phyloP scores from a whole-genome alignment of 2,113 vertebrate genomes.

The Mesembrinibis cayennensis region DNA sequence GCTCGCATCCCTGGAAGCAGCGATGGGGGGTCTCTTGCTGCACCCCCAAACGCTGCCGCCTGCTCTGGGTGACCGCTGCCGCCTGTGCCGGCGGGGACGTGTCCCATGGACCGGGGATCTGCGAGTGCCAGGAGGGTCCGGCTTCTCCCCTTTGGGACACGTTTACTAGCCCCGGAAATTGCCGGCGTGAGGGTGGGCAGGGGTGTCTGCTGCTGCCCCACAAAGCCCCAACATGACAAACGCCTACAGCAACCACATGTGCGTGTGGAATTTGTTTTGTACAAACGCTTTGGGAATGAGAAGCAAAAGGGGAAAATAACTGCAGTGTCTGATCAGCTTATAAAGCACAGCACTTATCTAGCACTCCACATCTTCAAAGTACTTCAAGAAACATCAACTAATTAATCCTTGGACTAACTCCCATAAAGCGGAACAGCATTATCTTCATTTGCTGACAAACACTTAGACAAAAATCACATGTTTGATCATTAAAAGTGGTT shows the following conservation, averaged over 20 bases:
- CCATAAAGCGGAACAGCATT: neutral
- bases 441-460: neutral
- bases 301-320: neutral
- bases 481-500: accelerated
- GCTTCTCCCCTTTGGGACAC: neutral
- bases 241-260: accelerated
- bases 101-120: neutral
- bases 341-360: neutral
- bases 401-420: neutral
- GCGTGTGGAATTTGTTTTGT: neutral
- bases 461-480: accelerated
- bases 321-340: neutral
- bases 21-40: neutral
- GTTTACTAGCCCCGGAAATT: accelerated
- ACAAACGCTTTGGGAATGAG: neutral
- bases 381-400: neutral
- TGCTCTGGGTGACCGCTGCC: neutral
- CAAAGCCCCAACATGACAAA: neutral
- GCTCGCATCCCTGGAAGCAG: neutral
- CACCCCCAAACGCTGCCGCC: neutral
- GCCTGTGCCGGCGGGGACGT: accelerated
- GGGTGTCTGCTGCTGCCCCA: neutral
- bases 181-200: accelerated
- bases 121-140: accelerated
- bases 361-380: neutral